Base-by-base conservation (phyloP, 1,140 invertebrate species). In the Sogatella furcifera region DNA sequence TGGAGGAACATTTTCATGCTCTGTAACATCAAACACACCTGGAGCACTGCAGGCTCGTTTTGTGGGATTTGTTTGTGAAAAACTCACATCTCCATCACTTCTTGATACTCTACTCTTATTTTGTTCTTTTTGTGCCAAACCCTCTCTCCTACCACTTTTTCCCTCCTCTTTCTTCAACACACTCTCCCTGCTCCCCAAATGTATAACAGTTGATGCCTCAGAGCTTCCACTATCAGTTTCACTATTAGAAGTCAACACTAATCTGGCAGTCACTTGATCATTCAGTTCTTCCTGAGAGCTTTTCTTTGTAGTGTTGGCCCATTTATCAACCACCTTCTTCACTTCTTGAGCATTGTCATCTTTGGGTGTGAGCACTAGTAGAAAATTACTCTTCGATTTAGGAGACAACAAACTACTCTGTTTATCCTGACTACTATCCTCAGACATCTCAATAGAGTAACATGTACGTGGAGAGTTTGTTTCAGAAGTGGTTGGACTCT, bases 381-480 rank as follows among this genome's bases (percentile, higher is more conserved):
- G 34, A 62, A 76, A 78, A 60, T 81, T 76, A 41, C 67, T 74
- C 70, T 70, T 55, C 67, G 71, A 5, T 60, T 70, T 19, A 60
- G 55, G 22, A 28, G 38, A 56, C 22, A 49, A 55, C 34, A 64
- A 9, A 55, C 46, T 13, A 28, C 21, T 57, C 31, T 67, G 65
- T n/a, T 76, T 62, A 14, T 59, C 56, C 4, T 19, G 21, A 21
- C 57, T 62, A n/a, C 59, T 75, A 28, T 75, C 74, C 52, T 76
- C 73, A 0, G 77, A 74, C 9, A 73, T 68, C 55, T 80, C 79
- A 1, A 80, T 67, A 0, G 79, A 80, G 57, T 80, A 79, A 60
- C 78, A 80, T 2, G 78, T 79, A 43, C 77, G 71, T 0, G 78
- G 79, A 14, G 80, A 76, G 41, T 55, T 28, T 11, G 64, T 55